A percentile compares a stretch with the other conserved stretches of the same genome.
Evolutionary conservation across 2,797 vertebrate species (phyloP).

Genomic region (Vireo griseus): DNA sequence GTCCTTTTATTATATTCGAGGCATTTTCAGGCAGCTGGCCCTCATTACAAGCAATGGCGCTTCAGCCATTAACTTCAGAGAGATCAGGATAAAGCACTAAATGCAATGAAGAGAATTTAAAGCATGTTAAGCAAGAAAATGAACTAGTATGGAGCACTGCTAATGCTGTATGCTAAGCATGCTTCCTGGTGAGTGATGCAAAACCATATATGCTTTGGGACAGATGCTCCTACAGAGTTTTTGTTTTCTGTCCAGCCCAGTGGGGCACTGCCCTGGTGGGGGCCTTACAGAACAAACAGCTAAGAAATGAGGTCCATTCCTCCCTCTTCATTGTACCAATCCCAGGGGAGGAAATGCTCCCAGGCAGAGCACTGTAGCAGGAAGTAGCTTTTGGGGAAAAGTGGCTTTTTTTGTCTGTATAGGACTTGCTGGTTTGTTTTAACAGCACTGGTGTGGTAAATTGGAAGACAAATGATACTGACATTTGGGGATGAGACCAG

Average conservation of each 20-base stretch:
- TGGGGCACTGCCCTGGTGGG: too few species aligned
- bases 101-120: neutral
- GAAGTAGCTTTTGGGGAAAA: neutral
- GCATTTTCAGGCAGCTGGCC: neutral
- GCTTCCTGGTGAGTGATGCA: neutral
- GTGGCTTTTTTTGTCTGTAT: neutral
- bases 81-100: neutral
- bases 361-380: neutral
- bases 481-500: neutral
- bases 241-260: fast-evolving
- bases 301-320: neutral
- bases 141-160: neutral
- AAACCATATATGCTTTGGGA: neutral
- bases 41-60: neutral
- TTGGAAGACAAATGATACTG: fast-evolving
- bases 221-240: neutral
- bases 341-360: neutral
- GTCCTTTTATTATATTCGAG: neutral
- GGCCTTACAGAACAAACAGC: neutral
- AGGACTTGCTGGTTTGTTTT: neutral
- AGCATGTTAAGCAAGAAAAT: constrained; percentile 1
- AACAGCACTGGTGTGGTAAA: neutral
- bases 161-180: neutral
- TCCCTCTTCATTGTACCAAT: neutral
- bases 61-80: constrained; percentile 32